Conservation (phyloP, 2,888 invertebrate species). For the Pyrrhopygopsis socrates region DNA sequence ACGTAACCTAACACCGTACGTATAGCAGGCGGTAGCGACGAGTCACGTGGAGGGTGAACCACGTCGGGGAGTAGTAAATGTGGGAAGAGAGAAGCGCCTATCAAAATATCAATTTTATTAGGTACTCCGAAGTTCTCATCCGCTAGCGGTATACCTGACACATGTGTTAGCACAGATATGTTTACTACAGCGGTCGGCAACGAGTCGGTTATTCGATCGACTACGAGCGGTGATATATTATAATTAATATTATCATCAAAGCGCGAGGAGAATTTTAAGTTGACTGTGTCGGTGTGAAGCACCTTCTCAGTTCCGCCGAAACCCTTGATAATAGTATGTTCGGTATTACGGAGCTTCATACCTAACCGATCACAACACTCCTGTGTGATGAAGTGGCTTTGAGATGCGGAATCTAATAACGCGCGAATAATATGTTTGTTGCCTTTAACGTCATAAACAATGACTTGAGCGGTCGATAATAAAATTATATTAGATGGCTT, state of each 20-base stretch:
- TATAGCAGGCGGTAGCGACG: constrained; percentile 30
- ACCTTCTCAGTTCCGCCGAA: constrained; percentile 53
- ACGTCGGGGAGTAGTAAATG: constrained; percentile 49
- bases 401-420: constrained; percentile 62
- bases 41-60: neutral
- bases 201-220: constrained; percentile 57
- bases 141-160: constrained; percentile 48
- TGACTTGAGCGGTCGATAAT: constrained; percentile 46
- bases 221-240: constrained; percentile 48
- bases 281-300: constrained; percentile 29
- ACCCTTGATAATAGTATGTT: constrained; percentile 40
- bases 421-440: constrained; percentile 40
- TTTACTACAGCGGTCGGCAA: constrained; percentile 54
- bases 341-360: constrained; percentile 5
- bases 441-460: constrained; percentile 18
- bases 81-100: constrained; percentile 62
- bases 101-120: constrained; percentile 57
- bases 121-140: constrained; percentile 54
- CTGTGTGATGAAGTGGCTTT: constrained; percentile 57
- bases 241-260: constrained; percentile 46
- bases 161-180: constrained; percentile 22
- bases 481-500: constrained; percentile 1
- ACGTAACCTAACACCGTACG: constrained; percentile 60
- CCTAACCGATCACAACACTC: constrained; percentile 46
- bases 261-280: constrained; percentile 32